A percentile compares a stretch with the other conserved stretches of the same genome.
Evolutionary conservation across 2,113 vertebrate genomes (phyloP).

Genomic region (Corythoichthys intestinalis): DNA sequence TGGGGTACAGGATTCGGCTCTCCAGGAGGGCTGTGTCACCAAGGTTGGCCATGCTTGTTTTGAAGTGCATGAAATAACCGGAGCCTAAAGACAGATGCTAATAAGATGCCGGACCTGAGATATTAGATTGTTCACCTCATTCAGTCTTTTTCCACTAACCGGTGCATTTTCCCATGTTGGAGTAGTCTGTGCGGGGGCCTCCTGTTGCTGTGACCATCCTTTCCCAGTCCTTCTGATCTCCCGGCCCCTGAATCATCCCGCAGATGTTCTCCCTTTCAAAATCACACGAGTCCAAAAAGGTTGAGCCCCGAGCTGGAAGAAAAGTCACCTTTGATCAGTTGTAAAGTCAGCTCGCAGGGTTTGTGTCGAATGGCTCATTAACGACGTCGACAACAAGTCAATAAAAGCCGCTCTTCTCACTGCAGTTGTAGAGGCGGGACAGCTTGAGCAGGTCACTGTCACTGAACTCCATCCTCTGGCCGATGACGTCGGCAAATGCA

Average conservation of each 20-base stretch:
- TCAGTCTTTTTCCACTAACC: slow-evolving; percentile 66
- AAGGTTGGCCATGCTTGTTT: slow-evolving; percentile 48
- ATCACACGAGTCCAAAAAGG: slow-evolving; percentile 85
- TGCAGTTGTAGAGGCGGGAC: slow-evolving; percentile 85
- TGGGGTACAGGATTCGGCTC: slow-evolving; percentile 83
- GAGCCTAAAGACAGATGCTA: slow-evolving; percentile 63
- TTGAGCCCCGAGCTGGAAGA: slow-evolving; percentile 76
- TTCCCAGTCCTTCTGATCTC: slow-evolving; percentile 74
- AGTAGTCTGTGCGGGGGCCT: slow-evolving; percentile 81
- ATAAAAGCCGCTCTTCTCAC: slow-evolving; percentile 64
- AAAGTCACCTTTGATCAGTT: slow-evolving; percentile 38
- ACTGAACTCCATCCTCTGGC: slow-evolving; percentile 93
- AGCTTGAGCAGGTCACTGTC: slow-evolving; percentile 84
- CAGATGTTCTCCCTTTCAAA: slow-evolving; percentile 90
- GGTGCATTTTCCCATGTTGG: slow-evolving; percentile 80
- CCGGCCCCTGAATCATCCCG: slow-evolving; percentile 85
- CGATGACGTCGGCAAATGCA: slow-evolving; percentile 84
- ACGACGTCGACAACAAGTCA: neutral
- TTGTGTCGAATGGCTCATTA: neutral
- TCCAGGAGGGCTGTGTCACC: slow-evolving; percentile 75
- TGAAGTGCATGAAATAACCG: slow-evolving; percentile 91
- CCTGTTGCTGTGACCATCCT: slow-evolving; percentile 51
- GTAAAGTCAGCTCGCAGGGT: slow-evolving; percentile 15
- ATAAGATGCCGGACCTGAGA: too few species aligned
- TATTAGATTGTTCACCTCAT: neutral